Evolutionary conservation across 2,797 vertebrate species (phyloP).

Genomic region (Galagoides demidoff): DNA sequence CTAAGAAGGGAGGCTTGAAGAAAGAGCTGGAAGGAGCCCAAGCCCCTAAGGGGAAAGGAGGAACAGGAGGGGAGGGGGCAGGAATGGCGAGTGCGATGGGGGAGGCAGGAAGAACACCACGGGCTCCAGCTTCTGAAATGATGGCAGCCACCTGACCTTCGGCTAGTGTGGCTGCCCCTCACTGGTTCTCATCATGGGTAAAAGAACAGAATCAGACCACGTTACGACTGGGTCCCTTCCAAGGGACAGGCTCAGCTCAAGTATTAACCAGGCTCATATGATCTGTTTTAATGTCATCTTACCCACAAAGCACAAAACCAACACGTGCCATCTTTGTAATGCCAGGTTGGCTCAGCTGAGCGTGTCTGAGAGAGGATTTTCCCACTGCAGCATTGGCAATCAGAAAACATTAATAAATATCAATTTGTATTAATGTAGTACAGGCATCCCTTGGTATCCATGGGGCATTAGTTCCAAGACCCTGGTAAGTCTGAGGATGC

Average conservation of each 20-base stretch:
- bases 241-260: conserved; percentile 2
- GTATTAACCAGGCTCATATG: conserved; percentile 22
- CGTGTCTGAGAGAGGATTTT: not conserved
- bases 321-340: not conserved
- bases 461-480: not conserved
- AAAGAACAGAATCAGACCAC: not conserved
- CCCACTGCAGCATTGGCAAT: not conserved
- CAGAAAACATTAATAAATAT: not conserved
- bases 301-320: not conserved
- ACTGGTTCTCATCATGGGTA: not conserved
- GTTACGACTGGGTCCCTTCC: not conserved
- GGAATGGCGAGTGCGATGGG: fast-evolving
- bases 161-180: not conserved
- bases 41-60: not conserved
- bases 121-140: not conserved
- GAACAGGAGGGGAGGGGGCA: not conserved
- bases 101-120: not conserved
- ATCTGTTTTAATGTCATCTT: not conserved
- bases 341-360: not conserved
- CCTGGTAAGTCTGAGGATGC: not conserved
- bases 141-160: not conserved
- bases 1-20: not conserved
- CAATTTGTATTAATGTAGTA: no score
- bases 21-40: not conserved
- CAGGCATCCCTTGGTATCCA: not conserved